Percentiles rank a stretch among this genome's conserved stretches.
These are phyloP conservation scores for Tenodera sinensis DNA, from an alignment of 2,888 invertebrate genomes.

Conservation along the genomic window DNA sequence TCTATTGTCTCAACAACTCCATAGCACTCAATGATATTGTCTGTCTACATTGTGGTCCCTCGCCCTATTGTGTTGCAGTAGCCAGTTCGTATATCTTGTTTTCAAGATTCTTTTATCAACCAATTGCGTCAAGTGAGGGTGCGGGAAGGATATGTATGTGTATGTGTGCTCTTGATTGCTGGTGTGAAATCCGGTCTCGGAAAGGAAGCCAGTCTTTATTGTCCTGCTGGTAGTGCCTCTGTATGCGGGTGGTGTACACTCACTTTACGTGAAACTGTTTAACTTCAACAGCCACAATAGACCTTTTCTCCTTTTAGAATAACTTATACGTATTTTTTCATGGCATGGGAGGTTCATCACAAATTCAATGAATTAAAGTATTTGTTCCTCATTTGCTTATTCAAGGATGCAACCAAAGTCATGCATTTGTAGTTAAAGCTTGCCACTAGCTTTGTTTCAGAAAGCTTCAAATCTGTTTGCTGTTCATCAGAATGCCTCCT, in stretches of 20 bases:
- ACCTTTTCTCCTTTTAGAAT: too few species aligned
- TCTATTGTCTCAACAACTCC: neutral
- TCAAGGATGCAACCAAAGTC: too few species aligned
- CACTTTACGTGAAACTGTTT: neutral
- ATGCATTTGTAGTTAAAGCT: too few species aligned
- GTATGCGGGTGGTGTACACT: neutral
- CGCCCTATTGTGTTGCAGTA: neutral
- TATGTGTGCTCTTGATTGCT: neutral
- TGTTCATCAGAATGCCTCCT: too few species aligned
- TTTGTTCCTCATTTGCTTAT: too few species aligned
- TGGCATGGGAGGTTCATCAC: too few species aligned
- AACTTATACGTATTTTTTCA: too few species aligned
- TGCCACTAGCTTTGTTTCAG: too few species aligned
- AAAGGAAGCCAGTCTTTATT: neutral
- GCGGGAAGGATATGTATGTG: neutral
- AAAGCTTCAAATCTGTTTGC: too few species aligned
- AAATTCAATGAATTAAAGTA: too few species aligned
- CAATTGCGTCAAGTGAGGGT: neutral
- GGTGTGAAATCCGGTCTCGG: neutral
- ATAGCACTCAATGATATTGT: neutral
- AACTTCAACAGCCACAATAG: too few species aligned
- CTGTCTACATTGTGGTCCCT: neutral
- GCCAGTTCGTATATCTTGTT: neutral
- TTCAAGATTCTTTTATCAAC: neutral
- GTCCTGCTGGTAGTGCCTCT: neutral